These are phyloP conservation scores for Leptura quadrifasciata DNA, from an alignment of 2,888 invertebrate genomes.

Conservation along the genomic window DNA sequence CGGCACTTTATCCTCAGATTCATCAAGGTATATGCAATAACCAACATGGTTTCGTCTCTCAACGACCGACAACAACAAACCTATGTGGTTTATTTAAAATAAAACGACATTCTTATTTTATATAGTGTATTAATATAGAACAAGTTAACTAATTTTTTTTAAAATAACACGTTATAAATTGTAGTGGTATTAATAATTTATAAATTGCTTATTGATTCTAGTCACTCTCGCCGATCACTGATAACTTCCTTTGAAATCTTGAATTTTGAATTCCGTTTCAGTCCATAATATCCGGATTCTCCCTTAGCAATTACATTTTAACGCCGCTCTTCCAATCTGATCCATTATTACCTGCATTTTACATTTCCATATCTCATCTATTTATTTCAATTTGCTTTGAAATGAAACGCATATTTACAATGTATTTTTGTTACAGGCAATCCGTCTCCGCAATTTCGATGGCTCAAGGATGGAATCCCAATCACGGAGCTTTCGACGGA, in stretches of 20 bases:
- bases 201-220: constrained; percentile 35
- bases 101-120: no score
- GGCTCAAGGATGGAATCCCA: constrained; percentile 90
- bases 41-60: no score
- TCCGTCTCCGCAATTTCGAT: constrained; percentile 94
- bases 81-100: no score
- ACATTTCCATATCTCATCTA: not conserved
- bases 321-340: not conserved
- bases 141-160: no score
- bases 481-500: constrained; percentile 88
- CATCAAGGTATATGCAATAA: no score
- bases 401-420: not conserved
- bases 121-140: no score
- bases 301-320: constrained; percentile 39
- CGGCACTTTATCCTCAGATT: no score
- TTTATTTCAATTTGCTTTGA: not conserved
- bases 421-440: constrained; percentile 79
- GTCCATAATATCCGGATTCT: constrained; percentile 42
- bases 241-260: constrained; percentile 43
- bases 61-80: no score
- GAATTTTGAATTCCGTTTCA: constrained; percentile 37
- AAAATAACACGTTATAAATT: not conserved
- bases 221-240: constrained; percentile 9
- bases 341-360: not conserved
- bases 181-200: not conserved